Base-by-base conservation (phyloP, 2,113 vertebrate species). In the Tiliqua scincoides region DNA sequence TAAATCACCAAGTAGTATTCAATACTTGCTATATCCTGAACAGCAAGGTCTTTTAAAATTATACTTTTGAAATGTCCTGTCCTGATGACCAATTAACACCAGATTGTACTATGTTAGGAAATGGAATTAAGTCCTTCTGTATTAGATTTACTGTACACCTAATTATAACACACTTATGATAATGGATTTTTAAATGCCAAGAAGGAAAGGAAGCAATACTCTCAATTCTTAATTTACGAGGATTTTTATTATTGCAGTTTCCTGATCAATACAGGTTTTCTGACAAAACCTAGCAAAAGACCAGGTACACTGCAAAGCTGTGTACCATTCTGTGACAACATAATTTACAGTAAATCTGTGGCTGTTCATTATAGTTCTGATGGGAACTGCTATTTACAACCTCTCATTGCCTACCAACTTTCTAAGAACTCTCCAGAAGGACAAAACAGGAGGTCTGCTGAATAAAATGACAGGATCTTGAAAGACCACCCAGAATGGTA, bases 261-360 rank as follows among this genome's bases (percentile, higher is more conserved):
- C 20, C 23, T 78, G 10, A 78, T 40, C 15, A 25, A 85, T 78
- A n/a, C 27, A 57, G 17, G 23, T 63, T 86, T 79, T 72, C 37
- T 40, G 15, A 25, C 30, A 40, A 80, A 80, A 52, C 17, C 5
- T 25, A 78, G 32, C 6, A 40, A 43, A 37, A 48, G 12, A 35
- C 25, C 72, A n/a, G n/a, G n/a, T 63, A n/a, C 77, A n/a, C 14
- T 67, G 35, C n/a, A 67, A 30, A 12, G 18, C 0, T 6, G 21
- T 15, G 62, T 52, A 70, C 77, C 23, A 57, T 67, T 17, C 15
- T 11, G 2, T 68, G 63, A 85, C 0, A 0, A 52, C 15, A 54
- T 61, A 20, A 35, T 74, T 93, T 89, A 83, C 82, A 89, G 35
- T 84, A 89, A n/a, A 72, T 43, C 48, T 71, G 37, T 88, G 25